Conservation (phyloP, 2,888 invertebrate genomes). For the Hydraecia micacea region DNA sequence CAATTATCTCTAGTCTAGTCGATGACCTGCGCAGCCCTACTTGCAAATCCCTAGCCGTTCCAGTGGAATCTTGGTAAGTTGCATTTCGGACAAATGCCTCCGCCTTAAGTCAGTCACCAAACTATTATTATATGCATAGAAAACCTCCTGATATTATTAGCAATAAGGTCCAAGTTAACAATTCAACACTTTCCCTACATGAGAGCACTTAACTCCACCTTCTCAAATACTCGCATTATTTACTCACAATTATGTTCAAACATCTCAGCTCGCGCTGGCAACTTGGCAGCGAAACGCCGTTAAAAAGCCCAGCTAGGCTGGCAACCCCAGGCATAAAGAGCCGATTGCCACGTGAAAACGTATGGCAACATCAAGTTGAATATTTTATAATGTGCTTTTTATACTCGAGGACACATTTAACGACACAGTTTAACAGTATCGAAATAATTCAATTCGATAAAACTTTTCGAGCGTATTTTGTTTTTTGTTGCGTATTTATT, state of each 20-base stretch:
- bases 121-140: neutral
- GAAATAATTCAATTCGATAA: constrained; percentile 39
- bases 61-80: neutral
- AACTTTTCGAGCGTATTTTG: constrained; percentile 30
- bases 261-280: constrained; percentile 53
- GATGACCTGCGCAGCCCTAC: too few relatives aligned
- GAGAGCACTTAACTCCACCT: constrained; percentile 29
- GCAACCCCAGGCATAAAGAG: constrained; percentile 57
- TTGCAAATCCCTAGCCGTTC: neutral
- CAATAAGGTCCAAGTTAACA: constrained; percentile 11
- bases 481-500: constrained; percentile 31
- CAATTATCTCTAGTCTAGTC: too few relatives aligned
- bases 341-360: constrained; percentile 64
- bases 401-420: constrained; percentile 59
- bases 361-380: constrained; percentile 64
- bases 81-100: neutral
- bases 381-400: constrained; percentile 65
- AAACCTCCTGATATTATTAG: constrained; percentile 8
- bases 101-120: neutral
- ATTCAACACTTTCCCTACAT: constrained; percentile 25
- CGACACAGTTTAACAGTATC: constrained; percentile 30
- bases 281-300: constrained; percentile 63
- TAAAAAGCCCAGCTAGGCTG: constrained; percentile 59
- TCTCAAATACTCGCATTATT: constrained; percentile 45
- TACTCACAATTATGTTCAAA: constrained; percentile 55